Evolutionary conservation across 92 coral and sea anemone species (phyloP).

Genomic region (Umimayanthus kanabou): DNA sequence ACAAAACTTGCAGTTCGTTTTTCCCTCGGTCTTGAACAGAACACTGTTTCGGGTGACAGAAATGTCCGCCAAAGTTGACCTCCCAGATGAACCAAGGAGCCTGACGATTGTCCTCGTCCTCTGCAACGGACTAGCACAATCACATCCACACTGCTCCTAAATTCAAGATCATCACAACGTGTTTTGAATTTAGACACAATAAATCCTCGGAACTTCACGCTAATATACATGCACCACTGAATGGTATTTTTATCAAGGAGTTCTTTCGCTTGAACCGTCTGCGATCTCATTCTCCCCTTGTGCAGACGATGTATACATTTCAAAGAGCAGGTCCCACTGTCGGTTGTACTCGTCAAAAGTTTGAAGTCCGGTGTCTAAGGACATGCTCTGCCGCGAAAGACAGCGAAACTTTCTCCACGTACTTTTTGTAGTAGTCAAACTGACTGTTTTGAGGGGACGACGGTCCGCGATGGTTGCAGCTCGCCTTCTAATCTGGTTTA

Average conservation of each 20-base stretch:
- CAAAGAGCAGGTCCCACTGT: slow-evolving; percentile 81
- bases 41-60: too few relatives aligned
- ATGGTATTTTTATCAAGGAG: not conserved
- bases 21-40: too few relatives aligned
- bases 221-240: not conserved
- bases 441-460: slow-evolving; percentile 26
- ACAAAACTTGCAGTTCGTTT: too few relatives aligned
- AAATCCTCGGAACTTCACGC: not conserved
- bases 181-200: too few relatives aligned
- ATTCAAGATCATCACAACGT: not conserved
- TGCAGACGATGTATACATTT: slow-evolving; percentile 24
- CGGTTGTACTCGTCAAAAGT: slow-evolving; percentile 74
- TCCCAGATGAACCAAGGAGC: too few relatives aligned
- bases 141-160: too few relatives aligned
- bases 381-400: slow-evolving; percentile 49
- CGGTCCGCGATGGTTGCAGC: slow-evolving; percentile 66
- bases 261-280: not conserved
- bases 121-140: too few relatives aligned
- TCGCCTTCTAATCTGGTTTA: slow-evolving; percentile 64
- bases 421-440: not conserved
- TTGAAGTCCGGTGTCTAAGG: slow-evolving; percentile 65
- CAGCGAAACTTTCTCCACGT: slow-evolving; percentile 41
- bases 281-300: not conserved
- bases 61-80: too few relatives aligned
- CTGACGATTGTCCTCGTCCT: too few relatives aligned